phyloP scores from a whole-genome alignment of 2,113 vertebrate genomes.

The Sminthopsis crassicaudata region DNA sequence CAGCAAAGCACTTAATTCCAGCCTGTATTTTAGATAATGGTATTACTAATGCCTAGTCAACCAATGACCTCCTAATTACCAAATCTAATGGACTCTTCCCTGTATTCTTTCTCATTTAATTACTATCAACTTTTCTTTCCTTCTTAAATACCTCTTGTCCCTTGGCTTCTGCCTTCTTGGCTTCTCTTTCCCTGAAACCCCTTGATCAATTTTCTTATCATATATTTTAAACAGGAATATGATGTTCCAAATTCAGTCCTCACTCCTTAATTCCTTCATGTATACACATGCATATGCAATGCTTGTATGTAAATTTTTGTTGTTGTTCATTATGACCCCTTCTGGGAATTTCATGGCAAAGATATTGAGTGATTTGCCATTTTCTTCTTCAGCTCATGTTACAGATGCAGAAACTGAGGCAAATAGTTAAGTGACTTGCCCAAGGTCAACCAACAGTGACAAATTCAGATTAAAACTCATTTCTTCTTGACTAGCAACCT shows the following conservation, averaged over 20 bases:
- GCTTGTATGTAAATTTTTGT: not conserved
- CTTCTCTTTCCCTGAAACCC: not conserved
- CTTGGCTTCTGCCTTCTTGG: not conserved
- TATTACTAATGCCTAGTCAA: not conserved
- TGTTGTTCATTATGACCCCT: not conserved
- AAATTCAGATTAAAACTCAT: not conserved
- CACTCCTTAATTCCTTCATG: not conserved
- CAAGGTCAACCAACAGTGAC: not conserved
- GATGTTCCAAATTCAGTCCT: not conserved
- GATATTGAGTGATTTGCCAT: not conserved
- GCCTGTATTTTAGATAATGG: not conserved
- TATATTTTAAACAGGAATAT: not conserved
- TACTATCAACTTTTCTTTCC: not conserved
- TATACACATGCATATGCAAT: not conserved
- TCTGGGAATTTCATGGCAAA: not conserved
- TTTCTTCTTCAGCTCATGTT: not conserved
- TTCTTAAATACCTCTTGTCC: not conserved
- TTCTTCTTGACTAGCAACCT: not conserved
- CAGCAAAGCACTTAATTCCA: not conserved
- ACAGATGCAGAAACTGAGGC: not conserved
- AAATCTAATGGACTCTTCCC: not conserved
- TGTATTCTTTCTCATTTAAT: constrained; percentile 1
- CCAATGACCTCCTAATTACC: not conserved
- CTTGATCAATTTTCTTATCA: not conserved
- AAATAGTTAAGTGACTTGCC: not conserved